Conservation (phyloP, 2,797 vertebrate genomes). For the Pseudochirops cupreus region DNA sequence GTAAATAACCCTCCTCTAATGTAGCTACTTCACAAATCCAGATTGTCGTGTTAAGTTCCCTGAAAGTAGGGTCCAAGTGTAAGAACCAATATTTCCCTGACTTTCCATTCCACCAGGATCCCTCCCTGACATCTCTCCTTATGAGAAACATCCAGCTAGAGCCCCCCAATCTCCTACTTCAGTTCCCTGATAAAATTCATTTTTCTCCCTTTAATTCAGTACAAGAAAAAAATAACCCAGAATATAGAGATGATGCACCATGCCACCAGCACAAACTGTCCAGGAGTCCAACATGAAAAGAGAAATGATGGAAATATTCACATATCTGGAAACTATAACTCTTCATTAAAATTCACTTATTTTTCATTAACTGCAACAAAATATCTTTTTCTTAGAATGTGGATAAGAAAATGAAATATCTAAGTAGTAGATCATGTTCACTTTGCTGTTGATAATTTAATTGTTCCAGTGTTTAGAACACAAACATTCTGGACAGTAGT, state of each 20-base stretch:
- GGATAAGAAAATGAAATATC: conserved; percentile 75
- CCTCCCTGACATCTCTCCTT: conserved; percentile 59
- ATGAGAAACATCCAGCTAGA: conserved; percentile 60
- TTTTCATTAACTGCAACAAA: conserved; percentile 82
- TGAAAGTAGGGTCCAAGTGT: conserved; percentile 46
- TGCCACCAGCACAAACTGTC: conserved; percentile 64
- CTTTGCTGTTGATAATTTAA: conserved; percentile 77
- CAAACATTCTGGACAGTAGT: conserved; percentile 77
- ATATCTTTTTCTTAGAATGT: conserved; percentile 78
- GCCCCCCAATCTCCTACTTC: background rate
- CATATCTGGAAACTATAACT: conserved; percentile 75
- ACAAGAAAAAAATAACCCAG: conserved; percentile 61
- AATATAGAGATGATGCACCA: conserved; percentile 70
- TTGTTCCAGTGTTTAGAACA: conserved; percentile 68
- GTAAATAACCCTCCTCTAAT: conserved; percentile 32
- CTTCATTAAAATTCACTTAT: conserved; percentile 77
- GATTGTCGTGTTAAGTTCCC: conserved; percentile 39
- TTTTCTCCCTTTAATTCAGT: conserved; percentile 17
- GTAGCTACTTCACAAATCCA: conserved; percentile 40
- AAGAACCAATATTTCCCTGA: conserved; percentile 47
- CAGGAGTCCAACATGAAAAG: conserved; percentile 75
- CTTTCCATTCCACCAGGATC: conserved; percentile 65
- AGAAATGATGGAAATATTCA: conserved; percentile 76
- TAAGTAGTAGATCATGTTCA: conserved; percentile 72
- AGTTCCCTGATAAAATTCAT: conserved; percentile 15